Conservation (phyloP, 35 echinoderm and acorn worm species). For the Anneissia japonica region DNA sequence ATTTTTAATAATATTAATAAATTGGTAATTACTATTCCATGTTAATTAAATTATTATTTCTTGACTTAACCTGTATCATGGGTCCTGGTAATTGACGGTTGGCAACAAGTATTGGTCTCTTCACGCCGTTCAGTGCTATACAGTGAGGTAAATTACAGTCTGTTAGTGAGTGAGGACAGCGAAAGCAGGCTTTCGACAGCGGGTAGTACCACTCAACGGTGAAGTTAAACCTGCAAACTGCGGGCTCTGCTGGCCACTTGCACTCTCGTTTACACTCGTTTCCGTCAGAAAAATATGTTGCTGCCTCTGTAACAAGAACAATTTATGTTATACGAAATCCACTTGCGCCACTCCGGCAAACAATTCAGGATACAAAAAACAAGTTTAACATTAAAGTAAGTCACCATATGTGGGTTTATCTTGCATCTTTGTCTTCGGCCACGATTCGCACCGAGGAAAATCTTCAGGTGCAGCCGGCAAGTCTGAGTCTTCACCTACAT, state of each 20-base stretch:
- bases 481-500: conserved; percentile 67
- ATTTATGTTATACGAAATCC: no score
- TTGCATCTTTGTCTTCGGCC: no score
- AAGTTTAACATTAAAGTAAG: no score
- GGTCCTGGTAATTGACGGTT: background rate
- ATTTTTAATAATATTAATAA: background rate
- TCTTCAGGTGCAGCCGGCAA: conserved; percentile 53
- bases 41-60: no score
- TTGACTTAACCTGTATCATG: background rate
- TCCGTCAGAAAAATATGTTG: no score
- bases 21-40: background rate
- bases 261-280: no score
- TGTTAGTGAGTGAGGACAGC: background rate
- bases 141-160: background rate
- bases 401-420: no score
- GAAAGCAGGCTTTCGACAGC: background rate
- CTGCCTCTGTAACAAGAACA: no score
- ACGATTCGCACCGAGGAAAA: conserved; percentile 71
- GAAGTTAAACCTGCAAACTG: no score
- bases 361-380: no score
- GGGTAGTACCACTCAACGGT: background rate
- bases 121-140: background rate
- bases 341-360: no score
- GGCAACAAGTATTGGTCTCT: background rate
- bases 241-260: no score